phyloP scores from a whole-genome alignment of 2,888 invertebrate genomes.

The Ormyrus rosae region DNA sequence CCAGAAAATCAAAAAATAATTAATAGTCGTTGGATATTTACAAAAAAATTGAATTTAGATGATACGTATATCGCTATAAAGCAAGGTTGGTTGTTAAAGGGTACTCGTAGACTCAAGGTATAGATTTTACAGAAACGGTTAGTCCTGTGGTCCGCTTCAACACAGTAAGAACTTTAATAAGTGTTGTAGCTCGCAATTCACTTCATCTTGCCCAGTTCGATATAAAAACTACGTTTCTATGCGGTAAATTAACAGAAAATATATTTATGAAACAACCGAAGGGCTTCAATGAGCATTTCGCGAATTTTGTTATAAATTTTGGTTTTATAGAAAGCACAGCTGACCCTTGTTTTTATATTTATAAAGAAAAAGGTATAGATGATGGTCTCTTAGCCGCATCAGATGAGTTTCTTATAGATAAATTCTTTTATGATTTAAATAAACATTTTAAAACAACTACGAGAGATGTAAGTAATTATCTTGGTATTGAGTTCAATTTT shows the following conservation, averaged over 20 bases:
- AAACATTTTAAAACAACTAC: conserved; percentile 6
- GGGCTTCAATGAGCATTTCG: conserved; percentile 37
- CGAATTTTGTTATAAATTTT: conserved; percentile 21
- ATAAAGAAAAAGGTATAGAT: conserved; percentile 5
- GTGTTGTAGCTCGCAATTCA: neutral
- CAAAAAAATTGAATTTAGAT: conserved; percentile 6
- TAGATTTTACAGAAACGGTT: conserved; percentile 53
- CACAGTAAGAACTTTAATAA: conserved; percentile 43
- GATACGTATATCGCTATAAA: conserved; percentile 44
- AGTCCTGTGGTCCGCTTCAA: conserved; percentile 53
- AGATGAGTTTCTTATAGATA: neutral
- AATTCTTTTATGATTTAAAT: neutral
- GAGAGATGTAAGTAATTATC: conserved; percentile 9
- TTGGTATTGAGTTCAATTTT: conserved; percentile 15
- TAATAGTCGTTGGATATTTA: conserved; percentile 25
- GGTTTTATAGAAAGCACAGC: conserved; percentile 26
- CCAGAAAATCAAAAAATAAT: neutral
- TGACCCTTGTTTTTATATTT: conserved; percentile 20
- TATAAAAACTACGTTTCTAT: conserved; percentile 38
- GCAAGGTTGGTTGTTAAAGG: conserved; percentile 53
- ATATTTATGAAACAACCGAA: conserved; percentile 29
- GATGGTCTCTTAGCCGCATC: neutral
- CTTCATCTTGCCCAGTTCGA: conserved; percentile 30
- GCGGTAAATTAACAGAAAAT: conserved; percentile 26
- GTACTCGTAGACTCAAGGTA: conserved; percentile 45